Conservation (phyloP, 2,888 invertebrate species). For the Idaea biselata region DNA sequence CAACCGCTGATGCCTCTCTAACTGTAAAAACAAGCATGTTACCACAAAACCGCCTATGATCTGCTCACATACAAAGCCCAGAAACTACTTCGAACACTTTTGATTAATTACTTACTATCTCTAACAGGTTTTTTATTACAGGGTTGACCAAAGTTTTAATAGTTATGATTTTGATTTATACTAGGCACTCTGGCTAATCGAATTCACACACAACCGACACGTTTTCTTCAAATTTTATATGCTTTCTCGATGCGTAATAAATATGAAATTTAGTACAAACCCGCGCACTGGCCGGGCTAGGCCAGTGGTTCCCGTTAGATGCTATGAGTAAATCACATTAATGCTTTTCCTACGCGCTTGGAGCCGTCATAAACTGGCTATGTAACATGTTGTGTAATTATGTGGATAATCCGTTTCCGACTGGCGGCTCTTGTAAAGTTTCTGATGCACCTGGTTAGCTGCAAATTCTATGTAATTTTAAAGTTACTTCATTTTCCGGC, state of each 20-base stretch:
- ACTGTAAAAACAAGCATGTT: neutral
- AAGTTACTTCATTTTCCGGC: conserved; percentile 23
- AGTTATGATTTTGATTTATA: no score
- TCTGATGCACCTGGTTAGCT: conserved; percentile 32
- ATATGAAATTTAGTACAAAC: conserved; percentile 30
- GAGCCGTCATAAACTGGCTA: conserved; percentile 35
- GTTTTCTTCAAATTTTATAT: conserved; percentile 16
- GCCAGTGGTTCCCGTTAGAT: conserved; percentile 40
- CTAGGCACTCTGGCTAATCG: neutral
- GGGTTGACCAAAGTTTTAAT: neutral
- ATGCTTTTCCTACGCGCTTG: conserved; percentile 42
- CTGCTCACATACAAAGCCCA: neutral
- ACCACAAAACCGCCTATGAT: neutral
- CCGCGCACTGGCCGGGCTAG: conserved; percentile 30
- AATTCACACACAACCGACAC: conserved; percentile 8
- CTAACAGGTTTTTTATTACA: neutral
- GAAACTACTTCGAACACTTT: neutral
- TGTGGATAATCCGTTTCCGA: conserved; percentile 41
- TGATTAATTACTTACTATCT: neutral
- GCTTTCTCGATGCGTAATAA: conserved; percentile 21
- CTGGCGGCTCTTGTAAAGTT: conserved; percentile 29
- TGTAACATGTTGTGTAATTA: conserved; percentile 36
- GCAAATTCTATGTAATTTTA: conserved; percentile 29
- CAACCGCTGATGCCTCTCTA: neutral
- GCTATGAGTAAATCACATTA: conserved; percentile 52